phyloP scores from a whole-genome alignment of 2,888 invertebrate genomes.

The Cephus rjabovi region DNA sequence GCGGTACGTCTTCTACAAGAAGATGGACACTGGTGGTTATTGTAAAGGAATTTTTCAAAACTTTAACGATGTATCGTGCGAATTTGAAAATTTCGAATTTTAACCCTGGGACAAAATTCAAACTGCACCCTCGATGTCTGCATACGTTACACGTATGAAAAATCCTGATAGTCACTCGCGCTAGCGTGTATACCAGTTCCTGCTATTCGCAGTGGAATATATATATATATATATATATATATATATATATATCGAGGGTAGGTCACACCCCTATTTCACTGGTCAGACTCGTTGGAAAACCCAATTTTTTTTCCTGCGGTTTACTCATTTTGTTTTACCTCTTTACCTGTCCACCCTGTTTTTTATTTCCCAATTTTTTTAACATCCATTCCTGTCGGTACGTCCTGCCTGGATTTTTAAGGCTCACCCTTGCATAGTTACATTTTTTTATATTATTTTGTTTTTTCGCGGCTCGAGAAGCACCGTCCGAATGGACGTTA shows the following conservation, averaged over 20 bases:
- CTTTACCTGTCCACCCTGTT: neutral
- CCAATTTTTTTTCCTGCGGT: neutral
- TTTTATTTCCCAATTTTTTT: neutral
- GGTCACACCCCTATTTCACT: neutral
- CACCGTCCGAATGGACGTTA: neutral
- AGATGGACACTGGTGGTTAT: conserved; percentile 11
- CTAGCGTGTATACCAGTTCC: neutral
- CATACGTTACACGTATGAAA: neutral
- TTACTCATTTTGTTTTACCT: neutral
- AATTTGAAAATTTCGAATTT: conserved; percentile 1
- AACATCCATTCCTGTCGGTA: neutral
- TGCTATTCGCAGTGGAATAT: neutral
- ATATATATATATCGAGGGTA: neutral
- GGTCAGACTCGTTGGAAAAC: neutral
- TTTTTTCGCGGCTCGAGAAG: neutral
- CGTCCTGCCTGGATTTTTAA: neutral
- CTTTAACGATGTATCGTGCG: neutral
- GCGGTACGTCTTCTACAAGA: conserved; percentile 81
- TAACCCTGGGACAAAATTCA: neutral
- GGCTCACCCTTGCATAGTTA: neutral
- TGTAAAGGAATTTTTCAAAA: neutral
- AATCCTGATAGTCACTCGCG: neutral
- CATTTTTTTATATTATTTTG: neutral
- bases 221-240: neutral
- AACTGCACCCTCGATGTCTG: neutral